Conservation (phyloP, 2,113 vertebrate genomes). For the Scalopus aquaticus region DNA sequence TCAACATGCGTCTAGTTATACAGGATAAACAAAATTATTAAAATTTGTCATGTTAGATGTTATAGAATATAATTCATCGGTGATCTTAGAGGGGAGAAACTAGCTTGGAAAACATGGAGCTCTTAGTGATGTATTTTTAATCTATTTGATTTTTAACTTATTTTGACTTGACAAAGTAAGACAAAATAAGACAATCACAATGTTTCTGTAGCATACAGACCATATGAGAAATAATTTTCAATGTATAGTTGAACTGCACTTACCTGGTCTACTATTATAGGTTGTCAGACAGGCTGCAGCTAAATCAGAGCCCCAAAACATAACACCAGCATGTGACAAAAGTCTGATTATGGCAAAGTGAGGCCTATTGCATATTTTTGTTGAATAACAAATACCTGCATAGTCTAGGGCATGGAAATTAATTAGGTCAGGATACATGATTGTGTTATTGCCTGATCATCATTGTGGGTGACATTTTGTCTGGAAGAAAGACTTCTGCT, state of each 20-base stretch:
- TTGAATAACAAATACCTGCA: neutral
- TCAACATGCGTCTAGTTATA: neutral
- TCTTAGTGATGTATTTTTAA: neutral
- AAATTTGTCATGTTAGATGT: neutral
- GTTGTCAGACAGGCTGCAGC: neutral
- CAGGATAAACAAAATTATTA: neutral
- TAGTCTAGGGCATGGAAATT: neutral
- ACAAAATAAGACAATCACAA: neutral
- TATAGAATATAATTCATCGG: neutral
- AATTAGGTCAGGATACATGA: neutral
- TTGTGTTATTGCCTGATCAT: neutral
- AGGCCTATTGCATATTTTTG: neutral
- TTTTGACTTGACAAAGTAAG: neutral
- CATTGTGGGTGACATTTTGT: neutral
- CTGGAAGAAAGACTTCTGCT: neutral
- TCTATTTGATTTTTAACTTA: neutral
- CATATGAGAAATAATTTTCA: neutral
- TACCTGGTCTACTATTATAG: neutral
- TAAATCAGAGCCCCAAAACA: neutral
- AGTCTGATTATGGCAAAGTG: neutral
- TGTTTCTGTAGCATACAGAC: neutral
- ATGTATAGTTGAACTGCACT: neutral
- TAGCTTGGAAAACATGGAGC: neutral
- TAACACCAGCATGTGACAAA: neutral
- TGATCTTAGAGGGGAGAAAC: neutral